Base-by-base conservation (phyloP, 1,140 invertebrate species). In the Bombus pascuorum region DNA sequence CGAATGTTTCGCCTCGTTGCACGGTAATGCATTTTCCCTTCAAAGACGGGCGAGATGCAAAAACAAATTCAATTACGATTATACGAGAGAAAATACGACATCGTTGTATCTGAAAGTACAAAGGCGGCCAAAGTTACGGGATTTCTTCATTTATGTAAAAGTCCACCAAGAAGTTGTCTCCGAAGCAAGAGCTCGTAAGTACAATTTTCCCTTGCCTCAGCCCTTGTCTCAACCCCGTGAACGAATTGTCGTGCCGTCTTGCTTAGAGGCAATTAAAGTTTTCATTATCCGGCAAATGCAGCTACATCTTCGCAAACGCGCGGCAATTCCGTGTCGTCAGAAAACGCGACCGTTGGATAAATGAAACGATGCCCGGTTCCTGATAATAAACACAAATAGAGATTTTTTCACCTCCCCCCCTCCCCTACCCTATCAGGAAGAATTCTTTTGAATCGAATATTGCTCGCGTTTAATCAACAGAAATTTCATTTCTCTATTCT, bases 241-340 rank as follows among this genome's bases (percentile, higher is more conserved):
- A 84, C 83, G 76, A 80, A 80, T 85, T 85, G 76, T 85, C 66
- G 77, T 80, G 77, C 42, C 68, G 76, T 85, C 76, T 79, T 85
- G 76, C 77, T 85, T 85, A 85, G 76, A 80, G 83, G 76, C 83
- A 85, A 85, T 85, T 85, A 85, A 80, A 85, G 76, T 85, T 85
- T 85, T 80, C 83, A 85, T 85, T 80, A 85, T 72, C 83, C 77
- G 77, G 76, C 65, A 85, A 85, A 85, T 28, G 83, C 77, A 77
- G 68, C 57, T 72, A 72, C 83, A 47, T 85, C 83, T 73, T 72
- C 53, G 57, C 44, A 32, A n/a, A 47, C 59, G 22, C 74, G 22
- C 62, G n/a, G 77, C 47, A 70, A 83, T 78, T 78, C 65, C 65
- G 62, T 42, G 81, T 72, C 5, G 59, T 13, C 37, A 1, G 68